Conservation (phyloP, 2,113 vertebrate species). For the Sceloporus undulatus region DNA sequence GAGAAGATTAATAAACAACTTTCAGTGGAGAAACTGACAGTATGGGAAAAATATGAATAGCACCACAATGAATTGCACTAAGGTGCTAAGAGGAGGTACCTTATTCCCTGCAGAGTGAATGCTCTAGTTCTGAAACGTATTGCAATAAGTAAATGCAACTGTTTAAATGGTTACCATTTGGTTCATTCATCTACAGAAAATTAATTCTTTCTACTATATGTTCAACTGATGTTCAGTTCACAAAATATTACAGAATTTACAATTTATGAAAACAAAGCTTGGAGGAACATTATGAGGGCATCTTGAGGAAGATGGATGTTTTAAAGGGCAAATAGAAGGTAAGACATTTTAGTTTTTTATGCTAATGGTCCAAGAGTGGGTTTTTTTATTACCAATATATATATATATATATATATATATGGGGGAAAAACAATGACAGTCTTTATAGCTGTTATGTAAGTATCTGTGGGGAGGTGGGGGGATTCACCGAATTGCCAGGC, state of each 20-base stretch:
- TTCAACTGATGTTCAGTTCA: conserved; percentile 77
- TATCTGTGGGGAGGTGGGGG: conserved; percentile 43
- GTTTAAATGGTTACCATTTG: conserved; percentile 69
- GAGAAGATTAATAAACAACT: conserved; percentile 55
- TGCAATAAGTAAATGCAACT: conserved; percentile 61
- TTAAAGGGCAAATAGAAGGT: conserved; percentile 66
- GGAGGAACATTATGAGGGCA: conserved; percentile 73
- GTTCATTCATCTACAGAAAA: conserved; percentile 77
- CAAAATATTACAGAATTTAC: conserved; percentile 78
- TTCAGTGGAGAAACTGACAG: conserved; percentile 42
- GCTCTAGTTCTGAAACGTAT: conserved; percentile 68
- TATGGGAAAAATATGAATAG: conserved; percentile 66
- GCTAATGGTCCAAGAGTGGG: conserved; percentile 69
- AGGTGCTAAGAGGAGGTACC: conserved; percentile 73
- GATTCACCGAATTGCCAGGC: conserved; percentile 55
- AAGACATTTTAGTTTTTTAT: conserved; percentile 69
- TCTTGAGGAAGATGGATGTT: conserved; percentile 58
- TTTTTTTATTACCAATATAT: conserved; percentile 73
- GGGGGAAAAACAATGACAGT: conserved; percentile 74
- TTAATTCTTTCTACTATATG: conserved; percentile 73
- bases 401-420: conserved; percentile 52
- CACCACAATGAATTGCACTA: conserved; percentile 72
- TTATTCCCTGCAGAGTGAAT: conserved; percentile 72
- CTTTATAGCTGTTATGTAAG: conserved; percentile 66
- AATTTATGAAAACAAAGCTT: conserved; percentile 76